Conservation (phyloP, 64 coral and sea anemone genomes). For the Cladopsammia gracilis region DNA sequence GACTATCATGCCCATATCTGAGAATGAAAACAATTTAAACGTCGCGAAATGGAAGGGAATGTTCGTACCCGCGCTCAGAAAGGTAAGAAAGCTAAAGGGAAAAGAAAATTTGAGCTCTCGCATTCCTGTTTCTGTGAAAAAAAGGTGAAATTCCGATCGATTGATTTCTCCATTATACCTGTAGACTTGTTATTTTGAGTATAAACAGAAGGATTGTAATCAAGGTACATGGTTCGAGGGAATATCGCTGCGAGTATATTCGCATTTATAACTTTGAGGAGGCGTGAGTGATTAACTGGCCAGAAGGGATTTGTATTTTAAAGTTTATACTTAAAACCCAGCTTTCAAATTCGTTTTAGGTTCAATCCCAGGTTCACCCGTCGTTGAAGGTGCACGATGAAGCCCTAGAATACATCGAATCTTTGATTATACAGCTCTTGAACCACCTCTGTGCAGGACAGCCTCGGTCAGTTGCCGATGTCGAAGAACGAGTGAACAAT, state of each 20-base stretch:
- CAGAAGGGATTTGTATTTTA: background rate
- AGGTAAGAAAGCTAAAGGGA: constrained; percentile 60
- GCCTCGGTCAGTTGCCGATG: constrained; percentile 85
- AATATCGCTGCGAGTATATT: background rate
- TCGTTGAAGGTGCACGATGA: constrained; percentile 89
- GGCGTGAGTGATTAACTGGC: constrained; percentile 41
- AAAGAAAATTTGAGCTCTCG: constrained; percentile 5
- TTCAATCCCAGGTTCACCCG: constrained; percentile 92
- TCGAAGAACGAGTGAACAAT: constrained; percentile 94
- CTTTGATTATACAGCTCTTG: constrained; percentile 91
- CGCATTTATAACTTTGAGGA: constrained; percentile 29
- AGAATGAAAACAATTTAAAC: constrained; percentile 86
- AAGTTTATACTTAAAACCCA: background rate
- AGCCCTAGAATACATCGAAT: constrained; percentile 95
- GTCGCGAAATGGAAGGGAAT: constrained; percentile 94
- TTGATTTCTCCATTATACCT: constrained; percentile 9
- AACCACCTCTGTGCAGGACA: constrained; percentile 92
- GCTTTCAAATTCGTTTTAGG: constrained; percentile 80
- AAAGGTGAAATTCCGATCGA: constrained; percentile 23
- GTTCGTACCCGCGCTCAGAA: constrained; percentile 84
- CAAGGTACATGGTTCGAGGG: background rate
- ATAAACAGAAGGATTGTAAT: background rate
- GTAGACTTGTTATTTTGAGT: constrained; percentile 8
- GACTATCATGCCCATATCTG: constrained; percentile 91
- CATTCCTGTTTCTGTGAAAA: constrained; percentile 30